Percentiles rank a stretch among this genome's conserved stretches.
phyloP scores from a whole-genome alignment of 2,888 invertebrate genomes.

The Caenorhabditis drosophilae region DNA sequence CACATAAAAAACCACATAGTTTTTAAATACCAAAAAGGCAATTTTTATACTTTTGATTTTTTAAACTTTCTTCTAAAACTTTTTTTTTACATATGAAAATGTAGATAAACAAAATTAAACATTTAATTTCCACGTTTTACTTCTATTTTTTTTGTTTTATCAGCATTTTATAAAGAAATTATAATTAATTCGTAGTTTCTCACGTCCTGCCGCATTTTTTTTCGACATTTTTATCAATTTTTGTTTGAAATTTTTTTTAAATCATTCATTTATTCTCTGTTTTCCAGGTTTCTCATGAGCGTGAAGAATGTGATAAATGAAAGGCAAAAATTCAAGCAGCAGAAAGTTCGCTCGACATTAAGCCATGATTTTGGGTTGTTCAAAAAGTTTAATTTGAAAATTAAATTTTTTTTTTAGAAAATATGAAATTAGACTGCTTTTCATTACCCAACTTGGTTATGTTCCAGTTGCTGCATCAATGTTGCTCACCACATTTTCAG shows the following conservation, averaged over 20 bases:
- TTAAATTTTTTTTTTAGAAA: slow-evolving; percentile 18
- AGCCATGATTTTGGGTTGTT: slow-evolving; percentile 33
- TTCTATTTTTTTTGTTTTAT: no score
- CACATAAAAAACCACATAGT: no score
- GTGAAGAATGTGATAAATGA: background rate
- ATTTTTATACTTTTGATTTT: no score
- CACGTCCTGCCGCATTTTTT: no score
- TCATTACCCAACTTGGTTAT: slow-evolving; percentile 62
- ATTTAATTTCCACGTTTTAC: no score
- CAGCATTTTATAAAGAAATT: no score
- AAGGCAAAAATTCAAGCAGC: background rate
- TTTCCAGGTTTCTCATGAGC: background rate
- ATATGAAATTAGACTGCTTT: slow-evolving; percentile 50
- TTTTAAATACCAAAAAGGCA: no score
- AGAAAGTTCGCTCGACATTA: slow-evolving; percentile 11
- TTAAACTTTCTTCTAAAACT: background rate
- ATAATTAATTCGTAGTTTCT: no score
- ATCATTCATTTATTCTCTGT: background rate
- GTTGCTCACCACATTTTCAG: slow-evolving; percentile 58
- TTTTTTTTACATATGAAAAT: no score
- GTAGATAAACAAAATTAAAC: no score
- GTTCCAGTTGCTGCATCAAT: slow-evolving; percentile 60
- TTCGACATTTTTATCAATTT: background rate
- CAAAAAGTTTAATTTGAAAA: background rate
- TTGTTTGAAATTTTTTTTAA: background rate